These are phyloP conservation scores for Caenorhabditis virilis DNA, from an alignment of 2,888 invertebrate genomes.

Conservation along the genomic window DNA sequence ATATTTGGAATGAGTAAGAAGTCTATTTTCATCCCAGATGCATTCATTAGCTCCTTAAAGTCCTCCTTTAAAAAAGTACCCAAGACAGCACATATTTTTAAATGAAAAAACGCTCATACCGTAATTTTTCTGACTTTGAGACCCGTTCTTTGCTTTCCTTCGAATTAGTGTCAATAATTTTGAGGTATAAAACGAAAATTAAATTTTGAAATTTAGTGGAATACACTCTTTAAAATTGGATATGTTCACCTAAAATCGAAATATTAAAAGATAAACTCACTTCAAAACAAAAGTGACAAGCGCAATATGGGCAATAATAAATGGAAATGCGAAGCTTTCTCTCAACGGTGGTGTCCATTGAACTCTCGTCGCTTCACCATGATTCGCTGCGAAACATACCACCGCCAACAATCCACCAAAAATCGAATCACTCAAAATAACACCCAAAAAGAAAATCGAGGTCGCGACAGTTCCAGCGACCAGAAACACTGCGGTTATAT, in stretches of 20 bases:
- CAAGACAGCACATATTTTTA: no score
- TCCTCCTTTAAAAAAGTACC: no score
- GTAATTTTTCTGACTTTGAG: no score
- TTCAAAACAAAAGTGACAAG: conserved; percentile 74
- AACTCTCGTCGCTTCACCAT: conserved; percentile 81
- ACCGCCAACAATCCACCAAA: conserved; percentile 79
- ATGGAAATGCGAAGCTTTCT: conserved; percentile 84
- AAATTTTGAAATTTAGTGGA: no score
- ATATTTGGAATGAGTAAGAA: no score
- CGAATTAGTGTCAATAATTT: no score
- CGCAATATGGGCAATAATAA: conserved; percentile 79
- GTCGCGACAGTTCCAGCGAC: conserved; percentile 78
- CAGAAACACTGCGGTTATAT: conserved; percentile 80
- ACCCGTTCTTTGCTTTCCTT: no score
- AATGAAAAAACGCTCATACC: no score
- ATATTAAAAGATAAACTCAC: conserved; percentile 32
- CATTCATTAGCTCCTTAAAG: no score
- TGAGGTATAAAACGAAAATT: no score
- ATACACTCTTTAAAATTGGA: no score
- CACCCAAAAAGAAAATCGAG: conserved; percentile 76
- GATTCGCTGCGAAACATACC: conserved; percentile 81
- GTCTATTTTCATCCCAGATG: no score
- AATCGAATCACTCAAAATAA: conserved; percentile 75
- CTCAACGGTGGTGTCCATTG: conserved; percentile 85
- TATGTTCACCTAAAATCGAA: neutral